phyloP scores from a whole-genome alignment of 2,888 invertebrate genomes.

The Timema cristinae region DNA sequence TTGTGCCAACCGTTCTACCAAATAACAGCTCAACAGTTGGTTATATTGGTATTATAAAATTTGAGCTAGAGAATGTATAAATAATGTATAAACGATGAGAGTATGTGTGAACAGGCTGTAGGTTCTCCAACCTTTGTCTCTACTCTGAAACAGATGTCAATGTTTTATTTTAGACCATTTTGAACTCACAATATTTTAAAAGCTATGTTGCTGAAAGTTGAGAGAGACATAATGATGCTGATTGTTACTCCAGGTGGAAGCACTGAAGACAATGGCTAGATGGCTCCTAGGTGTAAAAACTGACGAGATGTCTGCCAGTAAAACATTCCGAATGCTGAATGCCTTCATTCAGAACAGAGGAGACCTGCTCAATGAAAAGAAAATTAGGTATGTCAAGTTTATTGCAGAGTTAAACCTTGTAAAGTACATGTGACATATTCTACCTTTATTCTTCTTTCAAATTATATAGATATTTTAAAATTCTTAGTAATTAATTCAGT shows the following conservation, averaged over 20 bases:
- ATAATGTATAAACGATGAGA: no score
- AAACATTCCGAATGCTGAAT: constrained; percentile 90
- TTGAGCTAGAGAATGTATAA: no score
- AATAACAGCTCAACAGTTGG: no score
- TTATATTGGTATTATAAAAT: no score
- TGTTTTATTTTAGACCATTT: constrained; percentile 17
- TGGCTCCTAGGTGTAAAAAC: constrained; percentile 90
- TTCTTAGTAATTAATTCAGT: no score
- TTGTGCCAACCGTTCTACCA: no score
- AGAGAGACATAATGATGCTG: background rate
- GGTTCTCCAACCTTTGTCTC: no score
- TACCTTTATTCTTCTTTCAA: no score
- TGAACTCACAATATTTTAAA: background rate
- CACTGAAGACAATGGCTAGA: constrained; percentile 92
- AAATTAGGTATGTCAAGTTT: constrained; percentile 28
- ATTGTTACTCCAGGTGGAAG: constrained; percentile 56
- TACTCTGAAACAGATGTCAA: background rate
- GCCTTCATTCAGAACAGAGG: constrained; percentile 93
- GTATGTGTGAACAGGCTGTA: no score
- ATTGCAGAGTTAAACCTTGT: no score
- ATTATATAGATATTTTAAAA: no score
- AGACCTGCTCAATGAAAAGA: constrained; percentile 61
- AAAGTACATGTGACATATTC: no score
- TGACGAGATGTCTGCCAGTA: constrained; percentile 82
- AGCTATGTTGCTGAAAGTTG: background rate